These are phyloP conservation scores for Notolabrus celidotus DNA, from an alignment of 2,797 vertebrate species.

Conservation along the genomic window DNA sequence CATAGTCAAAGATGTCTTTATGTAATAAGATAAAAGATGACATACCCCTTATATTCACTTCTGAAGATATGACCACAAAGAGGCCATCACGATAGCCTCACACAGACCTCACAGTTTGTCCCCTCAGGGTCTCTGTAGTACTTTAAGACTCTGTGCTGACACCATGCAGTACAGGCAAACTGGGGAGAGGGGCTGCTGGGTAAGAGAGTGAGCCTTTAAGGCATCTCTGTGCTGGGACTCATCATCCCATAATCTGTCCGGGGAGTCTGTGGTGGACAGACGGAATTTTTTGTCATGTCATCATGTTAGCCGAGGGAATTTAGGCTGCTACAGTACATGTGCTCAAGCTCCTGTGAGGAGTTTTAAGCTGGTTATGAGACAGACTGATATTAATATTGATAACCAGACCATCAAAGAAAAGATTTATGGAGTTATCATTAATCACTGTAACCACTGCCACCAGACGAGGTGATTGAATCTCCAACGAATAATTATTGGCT, in stretches of 20 bases:
- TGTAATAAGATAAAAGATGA: neutral
- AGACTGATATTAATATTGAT: neutral
- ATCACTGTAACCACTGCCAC: no score
- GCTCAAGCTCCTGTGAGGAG: no score
- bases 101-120: conserved; percentile 9
- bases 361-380: no score
- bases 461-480: no score
- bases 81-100: conserved; percentile 11
- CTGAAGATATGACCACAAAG: conserved; percentile 9
- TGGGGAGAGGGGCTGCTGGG: neutral
- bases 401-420: neutral
- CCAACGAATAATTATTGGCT: no score
- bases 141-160: conserved; percentile 11
- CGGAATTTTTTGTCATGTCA: neutral
- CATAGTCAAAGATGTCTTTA: neutral
- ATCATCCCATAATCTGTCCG: conserved; percentile 3
- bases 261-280: neutral
- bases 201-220: neutral
- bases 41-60: conserved; percentile 8
- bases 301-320: neutral
- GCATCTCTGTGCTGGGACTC: neutral
- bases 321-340: neutral
- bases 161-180: neutral
- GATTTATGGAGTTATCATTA: no score
- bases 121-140: conserved; percentile 10